Base-by-base conservation (phyloP, 2,888 invertebrate genomes). In the Gymnosoma rotundatum region DNA sequence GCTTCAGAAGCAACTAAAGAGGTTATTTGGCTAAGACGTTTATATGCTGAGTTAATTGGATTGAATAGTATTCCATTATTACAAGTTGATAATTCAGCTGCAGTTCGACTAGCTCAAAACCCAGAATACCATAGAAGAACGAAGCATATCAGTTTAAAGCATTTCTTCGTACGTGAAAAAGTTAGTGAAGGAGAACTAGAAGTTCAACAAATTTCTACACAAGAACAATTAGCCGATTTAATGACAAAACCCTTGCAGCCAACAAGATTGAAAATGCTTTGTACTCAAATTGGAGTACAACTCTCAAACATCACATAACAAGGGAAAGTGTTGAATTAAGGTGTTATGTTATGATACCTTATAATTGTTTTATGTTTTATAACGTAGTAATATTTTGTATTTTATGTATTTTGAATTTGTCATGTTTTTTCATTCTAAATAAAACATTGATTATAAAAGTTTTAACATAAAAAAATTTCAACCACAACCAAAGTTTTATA, bases 361-460 rank as follows among this genome's bases (percentile, higher is more conserved):
- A 9, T 38, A 38, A 38, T 38, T 54, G 21, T 54, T 54, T 25
- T 25, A 25, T 25, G 25, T 25, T 25, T 54, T 21, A 18, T 25
- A 56, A 16, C 56, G 16, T 25, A 56, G 25, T 56, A 56, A 16
- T 56, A 25, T 56, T 25, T 16, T 25, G 25, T 56, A 45, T 45
- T 56, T 56, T 56, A 14, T 56, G 21, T 14, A 21, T 20, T 25
- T 25, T 56, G 12, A 14, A 16, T 25, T 16, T 25, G 3, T 25
- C 14, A 21, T 7, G 12, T 25, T 21, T 56, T 56, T 6, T 58
- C 16, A n/a, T n/a, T n/a, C 14, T 36, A n/a, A 63, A 63, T 63
- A 63, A 63, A 45, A 63, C 42, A 16, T 45, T 8, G 6, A 63
- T n/a, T 25, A 45, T 14, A 63, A 63, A 63, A 45, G n/a, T n/a